Percentiles rank a stretch among this genome's conserved stretches.
Conservation (phyloP, 2,797 vertebrate genomes). For the Sphaeramia orbicularis region DNA sequence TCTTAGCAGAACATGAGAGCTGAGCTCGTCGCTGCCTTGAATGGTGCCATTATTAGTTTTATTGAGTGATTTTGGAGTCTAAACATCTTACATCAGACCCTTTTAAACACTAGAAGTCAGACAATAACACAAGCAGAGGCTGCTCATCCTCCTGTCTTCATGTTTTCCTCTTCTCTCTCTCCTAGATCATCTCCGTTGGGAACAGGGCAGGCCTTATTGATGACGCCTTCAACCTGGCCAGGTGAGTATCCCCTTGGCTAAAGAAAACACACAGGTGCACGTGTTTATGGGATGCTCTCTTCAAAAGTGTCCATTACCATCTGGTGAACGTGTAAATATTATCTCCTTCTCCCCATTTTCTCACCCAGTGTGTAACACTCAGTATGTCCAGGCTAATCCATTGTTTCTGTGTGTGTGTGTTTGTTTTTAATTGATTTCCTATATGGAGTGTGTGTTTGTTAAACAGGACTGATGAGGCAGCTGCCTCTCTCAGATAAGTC, state of each 20-base stretch:
- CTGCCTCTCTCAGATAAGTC: conserved; percentile 26
- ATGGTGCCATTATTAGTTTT: too few species aligned
- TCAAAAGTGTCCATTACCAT: too few species aligned
- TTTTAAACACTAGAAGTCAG: too few species aligned
- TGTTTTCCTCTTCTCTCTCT: conserved; percentile 1
- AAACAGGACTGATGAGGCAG: background rate
- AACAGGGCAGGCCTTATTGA: conserved; percentile 97
- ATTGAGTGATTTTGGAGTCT: too few species aligned
- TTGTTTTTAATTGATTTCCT: conserved; percentile 8
- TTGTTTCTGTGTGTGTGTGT: conserved; percentile 18
- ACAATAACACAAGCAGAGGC: too few species aligned
- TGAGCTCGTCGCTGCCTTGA: too few species aligned
- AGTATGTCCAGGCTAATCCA: conserved; percentile 5
- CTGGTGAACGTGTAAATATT: background rate
- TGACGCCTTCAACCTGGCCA: conserved; percentile 97
- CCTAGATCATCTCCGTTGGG: conserved; percentile 95
- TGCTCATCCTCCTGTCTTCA: background rate
- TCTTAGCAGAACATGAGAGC: too few species aligned
- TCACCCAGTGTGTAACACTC: conserved; percentile 10
- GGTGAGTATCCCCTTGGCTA: conserved; percentile 81
- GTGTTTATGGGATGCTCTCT: background rate
- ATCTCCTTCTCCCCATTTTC: background rate
- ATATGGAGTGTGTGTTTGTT: conserved; percentile 4
- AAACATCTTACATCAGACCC: too few species aligned
- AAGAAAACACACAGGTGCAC: background rate